Evolutionary conservation across 2,888 invertebrate species (phyloP), one percentile per base, ranked within the genome.

Genomic region (Diadegma fenestrale): DNA sequence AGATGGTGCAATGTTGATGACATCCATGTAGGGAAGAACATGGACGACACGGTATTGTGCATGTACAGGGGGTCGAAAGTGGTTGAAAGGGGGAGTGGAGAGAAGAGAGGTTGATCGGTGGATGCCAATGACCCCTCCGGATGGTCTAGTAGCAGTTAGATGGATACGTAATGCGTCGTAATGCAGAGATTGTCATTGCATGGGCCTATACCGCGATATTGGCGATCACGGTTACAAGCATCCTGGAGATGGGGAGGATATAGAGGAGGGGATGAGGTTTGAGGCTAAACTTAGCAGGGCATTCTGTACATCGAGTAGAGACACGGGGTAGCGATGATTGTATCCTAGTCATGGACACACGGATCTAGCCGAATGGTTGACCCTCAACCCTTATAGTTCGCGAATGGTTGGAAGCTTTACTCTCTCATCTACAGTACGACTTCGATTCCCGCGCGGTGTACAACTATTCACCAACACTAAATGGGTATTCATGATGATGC

Each of bases 401-500:
- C 26, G 22, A 43, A 41, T 66, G 66, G 43, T 43, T 66, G 51
- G 51, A 19, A 66, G 61, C 73, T 76, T 51, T 43, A 68, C 58
- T 48, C 58, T 63, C 64, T 26, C 58, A 14, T 26, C 58, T 58
- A 58, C 51, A 1, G 51, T 69, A 58, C 75, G 73, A 75, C 54
- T 84, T 80, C 26, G 75, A 84, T 80, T 80, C 51, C 51, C 45
- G 51, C 48, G 43, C 48, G 33, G 48, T 64, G 45, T 61, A 61
- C 66, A 69, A 79, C 79, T 19, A 79, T 83, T 80, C 87, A 84
- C 86, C 71, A 69, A 84, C 84, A 87, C 82, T 82, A 72, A 58
- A 87, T 88, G 87, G 86, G 87, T 86, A 88, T 89, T 88, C 88
- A 88, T 84, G 84, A 71, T 79, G n/a, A 43, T 64, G 63, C 71